Percentiles rank a stretch among this genome's conserved stretches.
These are phyloP conservation scores for Dryomyza anilis DNA, from an alignment of 2,888 invertebrate genomes.

Conservation along the genomic window DNA sequence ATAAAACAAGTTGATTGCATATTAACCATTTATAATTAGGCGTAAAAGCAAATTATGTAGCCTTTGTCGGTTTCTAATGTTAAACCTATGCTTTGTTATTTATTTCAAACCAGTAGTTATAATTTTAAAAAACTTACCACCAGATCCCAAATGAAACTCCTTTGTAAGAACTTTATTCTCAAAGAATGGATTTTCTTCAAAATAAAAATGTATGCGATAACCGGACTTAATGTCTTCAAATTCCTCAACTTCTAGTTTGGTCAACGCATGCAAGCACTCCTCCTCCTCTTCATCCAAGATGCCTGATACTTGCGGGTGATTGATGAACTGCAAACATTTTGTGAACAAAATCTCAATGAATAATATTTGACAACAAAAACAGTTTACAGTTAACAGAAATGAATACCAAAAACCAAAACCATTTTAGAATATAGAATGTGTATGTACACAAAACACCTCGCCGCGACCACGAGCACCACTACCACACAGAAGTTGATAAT, in stretches of 20 bases:
- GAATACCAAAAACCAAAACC: too few relatives aligned
- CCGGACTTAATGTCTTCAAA: slow-evolving; percentile 87
- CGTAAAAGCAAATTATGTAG: too few relatives aligned
- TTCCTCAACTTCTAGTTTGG: slow-evolving; percentile 80
- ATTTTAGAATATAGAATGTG: slow-evolving; percentile 2
- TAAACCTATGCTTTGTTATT: too few relatives aligned
- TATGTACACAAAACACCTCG: slow-evolving; percentile 34
- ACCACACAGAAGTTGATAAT: slow-evolving; percentile 17
- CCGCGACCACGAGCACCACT: slow-evolving; percentile 26
- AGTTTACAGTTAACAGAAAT: too few relatives aligned
- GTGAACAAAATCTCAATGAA: neutral
- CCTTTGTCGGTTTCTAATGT: too few relatives aligned
- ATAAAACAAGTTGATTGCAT: too few relatives aligned
- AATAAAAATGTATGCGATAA: slow-evolving; percentile 77
- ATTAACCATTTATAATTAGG: too few relatives aligned
- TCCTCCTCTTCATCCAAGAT: slow-evolving; percentile 84
- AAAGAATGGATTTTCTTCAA: slow-evolving; percentile 82
- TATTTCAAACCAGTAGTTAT: too few relatives aligned
- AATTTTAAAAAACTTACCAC: too few relatives aligned
- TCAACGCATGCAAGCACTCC: slow-evolving; percentile 74
- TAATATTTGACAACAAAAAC: neutral
- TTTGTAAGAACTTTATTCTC: slow-evolving; percentile 79
- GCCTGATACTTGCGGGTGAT: slow-evolving; percentile 83
- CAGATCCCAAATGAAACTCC: slow-evolving; percentile 67
- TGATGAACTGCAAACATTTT: slow-evolving; percentile 67